Conservation (phyloP, 2,113 vertebrate species). For the Eidolon helvum region DNA sequence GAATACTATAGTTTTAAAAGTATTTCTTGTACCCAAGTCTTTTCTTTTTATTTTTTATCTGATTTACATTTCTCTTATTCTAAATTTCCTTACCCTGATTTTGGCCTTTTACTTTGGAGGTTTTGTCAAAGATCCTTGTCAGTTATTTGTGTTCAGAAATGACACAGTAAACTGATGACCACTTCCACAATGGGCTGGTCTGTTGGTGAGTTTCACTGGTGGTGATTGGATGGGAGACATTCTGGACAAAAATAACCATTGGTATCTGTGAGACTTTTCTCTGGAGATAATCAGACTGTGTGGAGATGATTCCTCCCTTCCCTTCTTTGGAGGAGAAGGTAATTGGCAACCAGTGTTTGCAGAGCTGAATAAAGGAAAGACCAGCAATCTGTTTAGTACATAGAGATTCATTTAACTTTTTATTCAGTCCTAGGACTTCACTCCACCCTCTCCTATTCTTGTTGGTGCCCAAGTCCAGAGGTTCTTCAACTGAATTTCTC, state of each 20-base stretch:
- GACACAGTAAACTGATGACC: neutral
- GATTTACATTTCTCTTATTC: neutral
- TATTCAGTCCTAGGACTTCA: neutral
- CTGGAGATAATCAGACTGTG: neutral
- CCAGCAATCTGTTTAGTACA: accelerated
- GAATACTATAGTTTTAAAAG: neutral
- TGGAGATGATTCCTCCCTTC: neutral
- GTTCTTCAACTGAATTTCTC: neutral
- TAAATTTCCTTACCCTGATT: neutral
- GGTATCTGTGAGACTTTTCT: neutral
- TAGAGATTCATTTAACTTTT: neutral
- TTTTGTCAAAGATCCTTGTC: neutral
- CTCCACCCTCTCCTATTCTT: neutral
- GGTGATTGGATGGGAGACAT: neutral
- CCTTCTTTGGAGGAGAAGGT: neutral
- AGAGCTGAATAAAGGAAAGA: too few species aligned
- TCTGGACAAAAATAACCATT: neutral
- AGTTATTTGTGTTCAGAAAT: neutral
- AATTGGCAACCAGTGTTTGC: too few species aligned
- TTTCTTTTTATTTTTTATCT: neutral
- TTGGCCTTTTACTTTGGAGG: neutral
- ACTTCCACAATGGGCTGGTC: neutral
- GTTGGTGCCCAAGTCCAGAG: accelerated
- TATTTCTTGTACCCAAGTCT: neutral
- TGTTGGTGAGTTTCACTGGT: neutral